These are phyloP conservation scores for Yasuhikotakia modesta DNA, from an alignment of 2,797 vertebrate genomes.

Conservation along the genomic window DNA sequence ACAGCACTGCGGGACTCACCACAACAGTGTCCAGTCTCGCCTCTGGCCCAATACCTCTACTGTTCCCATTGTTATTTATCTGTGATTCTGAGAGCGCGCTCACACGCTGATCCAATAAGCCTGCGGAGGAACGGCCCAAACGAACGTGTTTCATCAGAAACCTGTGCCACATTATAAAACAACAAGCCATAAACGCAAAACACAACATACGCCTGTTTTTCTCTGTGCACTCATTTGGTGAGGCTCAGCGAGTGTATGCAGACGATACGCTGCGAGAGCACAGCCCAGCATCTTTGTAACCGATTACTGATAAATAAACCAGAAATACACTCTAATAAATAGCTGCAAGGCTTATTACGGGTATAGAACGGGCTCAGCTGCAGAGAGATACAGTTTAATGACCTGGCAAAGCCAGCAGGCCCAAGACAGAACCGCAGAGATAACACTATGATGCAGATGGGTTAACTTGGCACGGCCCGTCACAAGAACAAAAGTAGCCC, in stretches of 20 bases:
- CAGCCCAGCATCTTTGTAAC: constrained; percentile 33
- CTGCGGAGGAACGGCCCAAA: too few species aligned
- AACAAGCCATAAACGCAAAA: not conserved
- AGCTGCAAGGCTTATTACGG: constrained; percentile 35
- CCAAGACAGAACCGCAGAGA: constrained; percentile 45
- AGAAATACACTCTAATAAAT: constrained; percentile 52
- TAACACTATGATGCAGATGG: constrained; percentile 56
- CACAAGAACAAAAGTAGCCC: constrained; percentile 49
- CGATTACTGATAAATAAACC: constrained; percentile 52
- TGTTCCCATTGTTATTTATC: not conserved
- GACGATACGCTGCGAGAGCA: constrained; percentile 24
- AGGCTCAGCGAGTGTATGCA: not conserved
- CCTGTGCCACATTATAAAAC: not conserved
- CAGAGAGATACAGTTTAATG: constrained; percentile 37
- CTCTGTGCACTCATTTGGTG: not conserved
- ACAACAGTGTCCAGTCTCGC: constrained; percentile 41
- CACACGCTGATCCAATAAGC: not conserved
- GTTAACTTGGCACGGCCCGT: constrained; percentile 51
- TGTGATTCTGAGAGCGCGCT: constrained; percentile 21
- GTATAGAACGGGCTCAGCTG: constrained; percentile 47
- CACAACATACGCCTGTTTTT: constrained; percentile 3
- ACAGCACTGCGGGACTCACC: constrained; percentile 62
- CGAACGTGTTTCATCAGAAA: too few species aligned
- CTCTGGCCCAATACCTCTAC: constrained; percentile 23
- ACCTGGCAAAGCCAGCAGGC: constrained; percentile 42